A percentile compares a stretch with the other conserved stretches of the same genome.
Conservation (phyloP, 2,113 vertebrate species). For the Charina bottae region DNA sequence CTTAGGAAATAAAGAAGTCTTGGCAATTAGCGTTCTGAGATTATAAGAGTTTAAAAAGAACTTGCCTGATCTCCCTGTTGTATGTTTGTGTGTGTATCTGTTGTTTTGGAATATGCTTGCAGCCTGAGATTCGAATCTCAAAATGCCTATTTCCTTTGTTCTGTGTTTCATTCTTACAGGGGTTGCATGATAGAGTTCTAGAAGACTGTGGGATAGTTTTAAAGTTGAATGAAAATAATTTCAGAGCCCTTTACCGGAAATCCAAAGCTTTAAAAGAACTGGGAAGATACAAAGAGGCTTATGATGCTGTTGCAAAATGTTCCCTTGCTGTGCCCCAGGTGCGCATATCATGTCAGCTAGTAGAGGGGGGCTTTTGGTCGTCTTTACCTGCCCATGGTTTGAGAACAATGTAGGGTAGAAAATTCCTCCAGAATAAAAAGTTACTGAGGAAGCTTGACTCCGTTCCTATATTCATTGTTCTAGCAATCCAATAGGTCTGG, state of each 20-base stretch:
- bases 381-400: background rate
- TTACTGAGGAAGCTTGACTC: background rate
- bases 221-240: slow-evolving; percentile 85
- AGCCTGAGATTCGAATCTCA: background rate
- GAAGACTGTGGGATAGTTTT: slow-evolving; percentile 90
- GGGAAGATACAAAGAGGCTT: slow-evolving; percentile 89
- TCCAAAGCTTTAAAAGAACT: slow-evolving; percentile 88
- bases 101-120: background rate
- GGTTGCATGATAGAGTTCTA: slow-evolving; percentile 85
- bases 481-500: background rate
- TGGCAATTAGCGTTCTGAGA: background rate
- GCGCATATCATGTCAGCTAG: slow-evolving; percentile 32
- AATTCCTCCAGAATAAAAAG: background rate
- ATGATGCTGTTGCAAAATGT: slow-evolving; percentile 93
- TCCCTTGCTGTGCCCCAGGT: slow-evolving; percentile 94
- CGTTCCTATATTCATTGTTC: background rate
- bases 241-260: slow-evolving; percentile 91
- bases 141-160: background rate
- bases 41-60: background rate
- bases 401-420: background rate
- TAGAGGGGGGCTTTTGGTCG: background rate
- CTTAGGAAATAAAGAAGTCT: background rate
- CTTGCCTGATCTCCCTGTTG: background rate
- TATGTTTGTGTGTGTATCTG: background rate
- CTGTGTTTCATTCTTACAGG: slow-evolving; percentile 67